Conservation (phyloP, 2,888 invertebrate species). For the Drosophila helvetica region DNA sequence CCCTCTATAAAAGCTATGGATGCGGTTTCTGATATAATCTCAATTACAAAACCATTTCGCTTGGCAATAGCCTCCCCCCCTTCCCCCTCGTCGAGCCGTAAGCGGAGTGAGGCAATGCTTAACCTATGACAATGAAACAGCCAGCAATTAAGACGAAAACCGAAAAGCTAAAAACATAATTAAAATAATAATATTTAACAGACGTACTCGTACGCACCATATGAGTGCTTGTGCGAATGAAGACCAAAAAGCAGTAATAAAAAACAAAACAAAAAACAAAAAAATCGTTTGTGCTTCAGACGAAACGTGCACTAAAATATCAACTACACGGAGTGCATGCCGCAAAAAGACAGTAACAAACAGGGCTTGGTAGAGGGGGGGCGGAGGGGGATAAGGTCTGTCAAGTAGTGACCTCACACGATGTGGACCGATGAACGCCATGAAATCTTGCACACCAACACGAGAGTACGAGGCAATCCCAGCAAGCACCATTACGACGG, state of each 20-base stretch:
- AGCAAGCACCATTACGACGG: slow-evolving; percentile 11
- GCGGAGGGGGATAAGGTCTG: slow-evolving; percentile 56
- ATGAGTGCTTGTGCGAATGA: slow-evolving; percentile 30
- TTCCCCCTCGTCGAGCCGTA: no score
- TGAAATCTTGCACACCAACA: slow-evolving; percentile 43
- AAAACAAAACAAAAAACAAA: slow-evolving; percentile 11
- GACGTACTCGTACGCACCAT: slow-evolving; percentile 26
- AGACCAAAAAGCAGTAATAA: slow-evolving; percentile 41
- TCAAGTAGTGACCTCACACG: slow-evolving; percentile 75
- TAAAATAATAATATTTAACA: slow-evolving; percentile 48
- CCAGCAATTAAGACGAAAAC: slow-evolving; percentile 43
- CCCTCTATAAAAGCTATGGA: not conserved
- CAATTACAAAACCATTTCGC: slow-evolving; percentile 49
- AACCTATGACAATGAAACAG: slow-evolving; percentile 67
- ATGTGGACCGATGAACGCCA: slow-evolving; percentile 70
- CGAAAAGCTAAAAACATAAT: slow-evolving; percentile 51
- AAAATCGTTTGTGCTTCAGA: slow-evolving; percentile 27
- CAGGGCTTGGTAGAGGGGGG: slow-evolving; percentile 9
- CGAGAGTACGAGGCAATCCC: slow-evolving; percentile 9
- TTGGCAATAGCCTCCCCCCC: slow-evolving; percentile 2
- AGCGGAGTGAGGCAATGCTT: slow-evolving; percentile 42
- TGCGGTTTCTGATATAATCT: slow-evolving; percentile 40
- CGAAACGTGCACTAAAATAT: slow-evolving; percentile 50
- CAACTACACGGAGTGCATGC: slow-evolving; percentile 42
- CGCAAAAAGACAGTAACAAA: slow-evolving; percentile 29